phyloP scores from a whole-genome alignment of 2,113 vertebrate species.

The Jaculus jaculus region DNA sequence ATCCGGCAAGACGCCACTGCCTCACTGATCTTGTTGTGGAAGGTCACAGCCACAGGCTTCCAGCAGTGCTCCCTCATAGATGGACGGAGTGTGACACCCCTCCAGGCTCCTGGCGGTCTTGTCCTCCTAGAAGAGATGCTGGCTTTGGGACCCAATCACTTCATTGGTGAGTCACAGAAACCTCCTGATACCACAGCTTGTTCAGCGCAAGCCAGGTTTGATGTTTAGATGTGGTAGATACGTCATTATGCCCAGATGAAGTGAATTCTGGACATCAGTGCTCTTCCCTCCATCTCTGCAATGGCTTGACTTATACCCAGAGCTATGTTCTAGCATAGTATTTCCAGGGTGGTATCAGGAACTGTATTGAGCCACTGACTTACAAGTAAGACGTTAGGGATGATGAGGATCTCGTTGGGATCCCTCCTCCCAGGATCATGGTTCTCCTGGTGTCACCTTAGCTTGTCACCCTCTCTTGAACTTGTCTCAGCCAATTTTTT shows the following conservation, averaged over 20 bases:
- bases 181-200: accelerated
- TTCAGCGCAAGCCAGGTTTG: background rate
- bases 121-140: slow-evolving; percentile 93
- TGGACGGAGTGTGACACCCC: slow-evolving; percentile 90
- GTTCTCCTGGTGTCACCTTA: background rate
- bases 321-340: background rate
- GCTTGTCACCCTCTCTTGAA: background rate
- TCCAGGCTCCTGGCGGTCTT: slow-evolving; percentile 91
- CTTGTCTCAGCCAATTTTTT: background rate
- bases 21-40: slow-evolving; percentile 92
- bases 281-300: background rate
- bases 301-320: background rate
- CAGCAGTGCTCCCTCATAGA: slow-evolving; percentile 93
- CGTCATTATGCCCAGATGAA: background rate
- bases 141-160: slow-evolving; percentile 94
- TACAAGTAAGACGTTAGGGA: background rate
- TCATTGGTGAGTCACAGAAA: slow-evolving; percentile 90
- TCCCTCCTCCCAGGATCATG: accelerated
- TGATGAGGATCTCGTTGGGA: background rate
- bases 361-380: background rate
- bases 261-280: background rate
- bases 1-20: slow-evolving; percentile 91
- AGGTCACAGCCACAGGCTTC: slow-evolving; percentile 91
- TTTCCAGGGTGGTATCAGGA: background rate
- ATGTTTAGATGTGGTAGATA: background rate